These are phyloP conservation scores for Solenopsis fugax DNA, from an alignment of 1,140 invertebrate genomes.

Conservation along the genomic window DNA sequence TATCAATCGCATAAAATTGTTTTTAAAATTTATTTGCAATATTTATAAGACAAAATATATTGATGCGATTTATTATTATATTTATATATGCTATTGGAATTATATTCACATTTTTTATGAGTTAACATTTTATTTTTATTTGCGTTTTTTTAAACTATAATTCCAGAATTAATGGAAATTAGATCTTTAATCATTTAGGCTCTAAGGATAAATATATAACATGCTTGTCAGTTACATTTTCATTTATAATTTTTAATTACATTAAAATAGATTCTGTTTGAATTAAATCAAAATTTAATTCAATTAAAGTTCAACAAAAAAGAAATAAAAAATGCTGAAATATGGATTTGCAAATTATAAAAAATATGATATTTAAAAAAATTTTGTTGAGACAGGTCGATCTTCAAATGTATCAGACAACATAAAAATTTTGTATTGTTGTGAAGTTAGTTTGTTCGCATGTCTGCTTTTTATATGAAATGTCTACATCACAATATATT, in stretches of 20 bases:
- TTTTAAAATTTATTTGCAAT: not conserved
- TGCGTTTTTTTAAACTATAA: not conserved
- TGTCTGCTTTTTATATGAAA: not conserved
- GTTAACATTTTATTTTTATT: conserved; percentile 10
- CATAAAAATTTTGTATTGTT: not conserved
- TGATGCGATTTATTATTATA: not conserved
- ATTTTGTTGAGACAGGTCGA: not conserved
- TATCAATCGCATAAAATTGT: not conserved
- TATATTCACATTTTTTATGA: not conserved
- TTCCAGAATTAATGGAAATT: not conserved
- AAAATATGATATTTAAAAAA: not conserved
- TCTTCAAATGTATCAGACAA: not conserved
- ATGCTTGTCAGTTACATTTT: not conserved
- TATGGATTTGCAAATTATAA: not conserved
- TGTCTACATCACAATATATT: not conserved
- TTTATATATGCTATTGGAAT: not conserved
- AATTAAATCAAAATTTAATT: not conserved
- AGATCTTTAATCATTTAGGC: not conserved
- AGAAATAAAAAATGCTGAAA: too few species aligned
- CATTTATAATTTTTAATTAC: not conserved
- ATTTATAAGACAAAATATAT: not conserved
- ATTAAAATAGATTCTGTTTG: not conserved
- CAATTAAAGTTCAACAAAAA: not conserved
- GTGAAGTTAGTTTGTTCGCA: not conserved
- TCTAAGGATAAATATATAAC: not conserved